phyloP scores from a whole-genome alignment of 1,140 invertebrate species.

The Ceratina japonica region DNA sequence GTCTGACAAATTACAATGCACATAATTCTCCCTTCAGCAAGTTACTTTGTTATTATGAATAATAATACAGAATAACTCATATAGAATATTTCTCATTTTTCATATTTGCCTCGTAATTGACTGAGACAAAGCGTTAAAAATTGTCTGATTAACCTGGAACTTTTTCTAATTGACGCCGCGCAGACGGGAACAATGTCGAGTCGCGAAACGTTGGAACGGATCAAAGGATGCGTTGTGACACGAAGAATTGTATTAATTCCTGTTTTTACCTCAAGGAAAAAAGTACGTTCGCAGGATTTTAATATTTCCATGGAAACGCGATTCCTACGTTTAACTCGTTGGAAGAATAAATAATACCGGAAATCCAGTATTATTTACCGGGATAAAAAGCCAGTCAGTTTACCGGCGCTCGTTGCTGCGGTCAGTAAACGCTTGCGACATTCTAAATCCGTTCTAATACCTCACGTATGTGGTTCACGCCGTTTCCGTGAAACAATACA shows the following conservation, averaged over 20 bases:
- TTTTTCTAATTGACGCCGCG: constrained; percentile 15
- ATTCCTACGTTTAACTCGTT: too few relatives aligned
- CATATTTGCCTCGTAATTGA: not conserved
- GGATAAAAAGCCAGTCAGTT: too few relatives aligned
- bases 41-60: too few relatives aligned
- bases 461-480: not conserved
- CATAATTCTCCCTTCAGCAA: too few relatives aligned
- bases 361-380: not conserved
- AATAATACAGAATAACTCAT: not conserved
- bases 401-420: not conserved
- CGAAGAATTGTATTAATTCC: constrained; percentile 7
- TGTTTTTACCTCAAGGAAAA: not conserved
- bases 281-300: too few relatives aligned
- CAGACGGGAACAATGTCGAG: not conserved
- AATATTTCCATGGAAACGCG: too few relatives aligned
- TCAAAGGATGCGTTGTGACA: not conserved
- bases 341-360: too few relatives aligned
- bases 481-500: not conserved
- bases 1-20: too few relatives aligned
- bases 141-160: not conserved
- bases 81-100: not conserved
- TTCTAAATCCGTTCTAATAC: constrained; percentile 3
- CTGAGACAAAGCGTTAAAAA: too few relatives aligned
- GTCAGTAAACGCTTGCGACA: not conserved
- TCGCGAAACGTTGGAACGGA: not conserved